Conservation (phyloP, 2,113 vertebrate genomes). For the Nothobranchius kuhntae region DNA sequence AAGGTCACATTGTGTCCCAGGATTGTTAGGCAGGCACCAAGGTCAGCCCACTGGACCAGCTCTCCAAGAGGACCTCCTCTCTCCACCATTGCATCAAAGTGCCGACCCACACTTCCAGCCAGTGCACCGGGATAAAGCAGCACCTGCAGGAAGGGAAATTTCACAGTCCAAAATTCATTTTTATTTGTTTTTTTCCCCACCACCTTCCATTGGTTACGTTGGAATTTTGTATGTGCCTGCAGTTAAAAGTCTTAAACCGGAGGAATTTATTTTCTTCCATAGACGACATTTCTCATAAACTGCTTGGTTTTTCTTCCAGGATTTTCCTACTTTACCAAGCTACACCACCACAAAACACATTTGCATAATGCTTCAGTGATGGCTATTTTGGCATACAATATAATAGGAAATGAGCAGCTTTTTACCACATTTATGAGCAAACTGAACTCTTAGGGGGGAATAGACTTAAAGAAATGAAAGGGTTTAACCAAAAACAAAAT, state of each 20-base stretch:
- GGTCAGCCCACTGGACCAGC: constrained; percentile 80
- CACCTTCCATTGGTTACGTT: not conserved
- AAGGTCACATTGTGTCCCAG: constrained; percentile 74
- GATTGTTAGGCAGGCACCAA: constrained; percentile 67
- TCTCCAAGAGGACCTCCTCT: constrained; percentile 76
- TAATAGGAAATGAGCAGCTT: not conserved
- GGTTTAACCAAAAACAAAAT: too few species aligned
- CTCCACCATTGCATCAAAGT: constrained; percentile 70
- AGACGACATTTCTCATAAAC: not conserved
- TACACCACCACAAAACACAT: not conserved
- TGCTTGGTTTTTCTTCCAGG: not conserved
- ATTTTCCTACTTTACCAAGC: too few species aligned
- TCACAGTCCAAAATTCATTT: not conserved
- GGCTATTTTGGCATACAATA: not conserved
- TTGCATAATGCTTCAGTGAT: not conserved
- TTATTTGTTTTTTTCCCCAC: not conserved
- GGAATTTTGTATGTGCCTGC: not conserved
- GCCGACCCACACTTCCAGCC: constrained; percentile 62
- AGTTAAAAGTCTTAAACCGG: not conserved
- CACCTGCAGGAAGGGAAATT: constrained; percentile 52
- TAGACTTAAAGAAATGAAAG: too few species aligned
- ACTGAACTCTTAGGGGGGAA: too few species aligned
- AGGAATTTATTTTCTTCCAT: not conserved
- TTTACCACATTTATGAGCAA: too few species aligned
- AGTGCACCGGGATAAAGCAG: constrained; percentile 74